These are phyloP conservation scores for Neelides sp. DNA, from an alignment of 1,140 invertebrate species.

Conservation along the genomic window DNA sequence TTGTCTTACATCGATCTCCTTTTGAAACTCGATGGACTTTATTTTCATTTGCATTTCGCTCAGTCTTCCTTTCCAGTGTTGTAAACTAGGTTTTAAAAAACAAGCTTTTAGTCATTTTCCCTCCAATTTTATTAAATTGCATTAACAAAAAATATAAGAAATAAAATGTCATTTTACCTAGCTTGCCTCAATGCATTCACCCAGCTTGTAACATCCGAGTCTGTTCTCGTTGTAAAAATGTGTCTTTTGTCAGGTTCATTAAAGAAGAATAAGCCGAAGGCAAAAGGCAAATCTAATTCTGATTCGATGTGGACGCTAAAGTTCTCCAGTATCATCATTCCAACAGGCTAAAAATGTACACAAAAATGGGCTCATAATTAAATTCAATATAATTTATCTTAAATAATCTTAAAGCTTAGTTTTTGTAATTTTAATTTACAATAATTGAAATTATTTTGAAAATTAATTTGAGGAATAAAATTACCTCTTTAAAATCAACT, in stretches of 20 bases:
- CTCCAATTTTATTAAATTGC: background rate
- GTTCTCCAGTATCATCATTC: conserved; percentile 55
- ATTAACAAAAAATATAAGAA: no score
- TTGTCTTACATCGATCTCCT: no score
- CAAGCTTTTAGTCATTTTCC: background rate
- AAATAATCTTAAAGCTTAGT: no score
- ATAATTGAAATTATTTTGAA: no score
- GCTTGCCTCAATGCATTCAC: conserved; percentile 44
- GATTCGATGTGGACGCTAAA: conserved; percentile 49
- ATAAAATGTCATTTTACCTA: conserved; percentile 29
- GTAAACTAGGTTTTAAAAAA: conserved; percentile 7
- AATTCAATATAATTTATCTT: background rate
- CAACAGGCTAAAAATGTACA: conserved; percentile 41
- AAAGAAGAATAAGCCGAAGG: conserved; percentile 51
- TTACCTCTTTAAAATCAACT: conserved; percentile 43
- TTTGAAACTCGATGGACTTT: no score
- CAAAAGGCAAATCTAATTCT: conserved; percentile 47
- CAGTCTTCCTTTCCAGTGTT: conserved; percentile 11
- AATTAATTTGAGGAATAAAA: background rate
- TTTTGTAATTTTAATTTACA: no score
- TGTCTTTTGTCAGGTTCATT: conserved; percentile 53
- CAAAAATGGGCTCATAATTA: no score
- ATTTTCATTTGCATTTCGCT: conserved; percentile 3
- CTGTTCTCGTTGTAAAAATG: conserved; percentile 48
- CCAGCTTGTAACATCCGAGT: conserved; percentile 49